Conservation (phyloP, 2,113 vertebrate species). For the Macrotus californicus region DNA sequence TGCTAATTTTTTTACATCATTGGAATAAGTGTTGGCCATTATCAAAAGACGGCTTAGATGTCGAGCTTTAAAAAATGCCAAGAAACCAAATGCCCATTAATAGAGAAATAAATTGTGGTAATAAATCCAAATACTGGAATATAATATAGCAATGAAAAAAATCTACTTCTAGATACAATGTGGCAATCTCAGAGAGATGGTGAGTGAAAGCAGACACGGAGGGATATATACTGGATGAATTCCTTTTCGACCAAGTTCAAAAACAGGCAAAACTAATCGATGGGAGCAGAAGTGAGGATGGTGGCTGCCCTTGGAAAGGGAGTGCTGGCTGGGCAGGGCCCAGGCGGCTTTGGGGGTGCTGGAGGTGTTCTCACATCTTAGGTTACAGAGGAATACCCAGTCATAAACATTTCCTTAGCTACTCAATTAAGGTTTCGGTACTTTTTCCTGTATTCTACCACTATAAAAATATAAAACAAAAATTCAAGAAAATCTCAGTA, state of each 20-base stretch:
- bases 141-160: neutral
- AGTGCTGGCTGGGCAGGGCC: neutral
- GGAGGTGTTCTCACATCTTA: neutral
- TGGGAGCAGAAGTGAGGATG: neutral
- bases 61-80: neutral
- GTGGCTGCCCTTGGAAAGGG: neutral
- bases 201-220: neutral
- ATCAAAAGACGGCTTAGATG: neutral
- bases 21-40: neutral
- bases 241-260: neutral
- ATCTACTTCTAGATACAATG: neutral
- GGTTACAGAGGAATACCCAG: neutral
- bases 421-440: neutral
- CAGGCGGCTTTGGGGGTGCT: rapidly evolving
- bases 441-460: neutral
- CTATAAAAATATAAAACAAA: neutral
- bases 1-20: neutral
- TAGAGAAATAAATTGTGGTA: neutral
- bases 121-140: neutral
- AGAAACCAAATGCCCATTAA: neutral
- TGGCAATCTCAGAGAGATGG: neutral
- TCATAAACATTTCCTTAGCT: neutral
- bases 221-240: neutral
- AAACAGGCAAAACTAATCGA: neutral
- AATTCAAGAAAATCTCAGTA: neutral